A percentile compares a stretch with the other conserved stretches of the same genome.
These are phyloP conservation scores for Drosophila monieri DNA, from an alignment of 2,888 invertebrate genomes.

Conservation along the genomic window DNA sequence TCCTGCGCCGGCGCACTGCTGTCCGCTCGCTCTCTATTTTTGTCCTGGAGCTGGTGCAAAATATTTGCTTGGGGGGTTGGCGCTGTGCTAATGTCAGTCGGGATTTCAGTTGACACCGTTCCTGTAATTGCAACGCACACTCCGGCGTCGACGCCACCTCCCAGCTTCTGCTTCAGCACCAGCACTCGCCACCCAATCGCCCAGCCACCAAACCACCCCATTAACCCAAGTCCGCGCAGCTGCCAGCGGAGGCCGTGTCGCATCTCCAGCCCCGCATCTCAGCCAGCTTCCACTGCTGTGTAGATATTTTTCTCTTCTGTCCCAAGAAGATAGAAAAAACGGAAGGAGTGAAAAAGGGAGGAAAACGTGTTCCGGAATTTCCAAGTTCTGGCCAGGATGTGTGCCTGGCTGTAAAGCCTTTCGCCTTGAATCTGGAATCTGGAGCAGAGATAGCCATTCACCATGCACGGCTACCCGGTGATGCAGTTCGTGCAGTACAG, in stretches of 20 bases:
- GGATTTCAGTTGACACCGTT: conserved; percentile 75
- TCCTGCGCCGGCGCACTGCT: conserved; percentile 59
- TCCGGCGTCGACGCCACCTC: conserved; percentile 32
- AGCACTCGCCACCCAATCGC: conserved; percentile 15
- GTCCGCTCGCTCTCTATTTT: conserved; percentile 7
- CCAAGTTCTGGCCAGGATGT: conserved; percentile 20
- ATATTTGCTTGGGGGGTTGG: conserved; percentile 51
- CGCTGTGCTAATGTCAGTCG: conserved; percentile 73
- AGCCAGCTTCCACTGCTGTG: conserved; percentile 57
- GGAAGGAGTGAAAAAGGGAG: conserved; percentile 24
- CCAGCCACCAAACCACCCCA: conserved; percentile 18
- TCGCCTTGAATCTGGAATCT: background rate
- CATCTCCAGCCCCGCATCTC: conserved; percentile 33
- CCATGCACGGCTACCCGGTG: conserved; percentile 87
- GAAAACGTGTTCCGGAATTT: conserved; percentile 51
- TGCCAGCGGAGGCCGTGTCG: conserved; percentile 51
- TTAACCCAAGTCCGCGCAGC: conserved; percentile 58
- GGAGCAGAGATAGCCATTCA: conserved; percentile 21
- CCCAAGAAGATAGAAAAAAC: conserved; percentile 14
- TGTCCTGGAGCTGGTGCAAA: conserved; percentile 36
- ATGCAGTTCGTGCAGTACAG: conserved; percentile 88
- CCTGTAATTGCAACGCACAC: conserved; percentile 67
- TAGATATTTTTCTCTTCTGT: conserved; percentile 71
- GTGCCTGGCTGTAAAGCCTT: conserved; percentile 7
- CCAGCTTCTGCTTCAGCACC: conserved; percentile 40